Percentiles rank a stretch among this genome's conserved stretches.
phyloP scores from a whole-genome alignment of 2,888 invertebrate genomes.

The Adelognathus sp. region DNA sequence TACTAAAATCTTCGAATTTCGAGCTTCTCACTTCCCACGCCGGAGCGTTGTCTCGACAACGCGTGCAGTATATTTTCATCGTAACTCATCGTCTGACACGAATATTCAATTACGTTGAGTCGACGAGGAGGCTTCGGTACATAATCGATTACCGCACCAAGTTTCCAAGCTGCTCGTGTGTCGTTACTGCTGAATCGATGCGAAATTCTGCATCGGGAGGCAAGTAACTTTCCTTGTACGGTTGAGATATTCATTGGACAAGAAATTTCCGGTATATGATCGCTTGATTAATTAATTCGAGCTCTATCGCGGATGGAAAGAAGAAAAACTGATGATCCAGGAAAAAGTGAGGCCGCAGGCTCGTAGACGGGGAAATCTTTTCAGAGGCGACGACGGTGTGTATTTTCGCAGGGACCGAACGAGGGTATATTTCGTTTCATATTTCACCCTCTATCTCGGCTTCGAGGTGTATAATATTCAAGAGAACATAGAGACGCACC shows the following conservation, averaged over 20 bases:
- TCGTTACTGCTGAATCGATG: background rate
- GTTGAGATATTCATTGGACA: background rate
- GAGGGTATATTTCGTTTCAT: background rate
- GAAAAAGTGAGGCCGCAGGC: background rate
- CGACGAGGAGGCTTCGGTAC: background rate
- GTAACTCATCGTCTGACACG: background rate
- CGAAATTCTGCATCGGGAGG: background rate
- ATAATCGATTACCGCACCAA: slow-evolving; percentile 11
- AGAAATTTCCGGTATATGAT: background rate
- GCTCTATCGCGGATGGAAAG: background rate
- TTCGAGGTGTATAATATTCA: background rate
- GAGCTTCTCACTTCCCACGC: background rate
- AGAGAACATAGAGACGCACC: slow-evolving; percentile 7
- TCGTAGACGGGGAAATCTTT: background rate
- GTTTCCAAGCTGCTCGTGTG: slow-evolving; percentile 7
- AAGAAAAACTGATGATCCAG: background rate
- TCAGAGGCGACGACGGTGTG: background rate
- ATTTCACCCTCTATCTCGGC: background rate
- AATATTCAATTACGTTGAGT: slow-evolving; percentile 9
- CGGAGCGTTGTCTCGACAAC: background rate
- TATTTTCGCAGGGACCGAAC: background rate
- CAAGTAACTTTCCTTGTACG: background rate
- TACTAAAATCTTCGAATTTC: background rate
- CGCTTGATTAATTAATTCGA: background rate
- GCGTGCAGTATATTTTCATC: background rate